Evolutionary conservation across 2,888 invertebrate species (phyloP), one percentile per base, ranked within the genome.

Genomic region (Drosophila neotestacea): DNA sequence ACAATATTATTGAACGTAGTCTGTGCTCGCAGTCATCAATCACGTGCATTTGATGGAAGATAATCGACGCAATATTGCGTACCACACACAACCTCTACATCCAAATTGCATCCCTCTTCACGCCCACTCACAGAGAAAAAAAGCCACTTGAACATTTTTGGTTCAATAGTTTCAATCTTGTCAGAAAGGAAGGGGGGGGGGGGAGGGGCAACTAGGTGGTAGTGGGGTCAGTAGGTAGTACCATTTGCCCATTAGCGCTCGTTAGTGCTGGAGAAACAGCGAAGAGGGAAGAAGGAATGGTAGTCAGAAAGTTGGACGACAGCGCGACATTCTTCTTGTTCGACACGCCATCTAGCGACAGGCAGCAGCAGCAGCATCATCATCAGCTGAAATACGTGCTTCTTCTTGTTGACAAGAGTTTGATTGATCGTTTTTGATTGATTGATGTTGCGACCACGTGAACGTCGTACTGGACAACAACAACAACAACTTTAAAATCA

Each of bases 41-140:
- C 88, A 85, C 68, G 58, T 64, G 73, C 73, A 71, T 86, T 79
- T 76, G 88, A 85, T 77, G 84, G 72, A 75, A 84, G 87, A 79
- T 85, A 85, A 88, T 81, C 85, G 88, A 79, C 62, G 81, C 79
- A 86, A 81, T 87, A 85, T 79, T 87, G 84, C 81, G 62, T 70
- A 65, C 10, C 44, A 4, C n/a, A 54, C 30, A 46, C 22, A 22
- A 22, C 22, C 22, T 22, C 4, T 11, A 16, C 39, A 16, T 1
- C 34, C 34, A 6, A 6, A 4, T 6, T 5, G 30, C 32, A 6
- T 7, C 6, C 32, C 32, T 32, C 32, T 5, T 10, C 42, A 16
- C 22, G 10, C 28, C 28, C 16, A 4, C 5, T 28, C 34, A 13
- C 41, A 13, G 38, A 11, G 6, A 16, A 13, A n/a, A 50, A 48